Evolutionary conservation across 2,888 invertebrate species (phyloP), one percentile per base, ranked within the genome.

Genomic region (Drosophila tanythrix): DNA sequence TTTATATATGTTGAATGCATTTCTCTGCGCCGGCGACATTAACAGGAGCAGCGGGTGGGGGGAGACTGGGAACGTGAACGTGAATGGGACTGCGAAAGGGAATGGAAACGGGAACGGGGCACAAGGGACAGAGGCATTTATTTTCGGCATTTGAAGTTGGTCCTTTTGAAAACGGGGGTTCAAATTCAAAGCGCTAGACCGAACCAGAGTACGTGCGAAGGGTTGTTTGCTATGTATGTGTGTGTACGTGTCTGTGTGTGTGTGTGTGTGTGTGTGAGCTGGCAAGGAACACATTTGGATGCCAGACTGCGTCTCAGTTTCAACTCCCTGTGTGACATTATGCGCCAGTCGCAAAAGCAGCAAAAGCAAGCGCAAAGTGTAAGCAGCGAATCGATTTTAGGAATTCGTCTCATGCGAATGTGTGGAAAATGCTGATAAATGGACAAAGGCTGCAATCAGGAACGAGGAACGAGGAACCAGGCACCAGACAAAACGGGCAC

Each of bases 341-440:
- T 88, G 83, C 76, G 76, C 43, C 69, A 70, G 58, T 76, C 79
- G 81, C 75, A 70, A 43, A 50, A 70, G 56, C 78, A 81, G 76
- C 79, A 51, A 74, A 43, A 64, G 56, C 58, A 66, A 58, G 25
- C 71, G 78, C 81, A 57, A 80, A 80, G 76, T 79, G 79, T 74
- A 72, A 82, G 70, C 78, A 79, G 71, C 76, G 82, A 90, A 91
- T 90, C 90, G 90, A 90, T 90, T 90, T 91, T 85, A 31, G 82
- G 76, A 85, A 90, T 91, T 90, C 90, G 91, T 90, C 91, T 90
- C 90, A 82, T 84, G 79, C 82, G 89, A 81, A 68, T 90, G 90
- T 90, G 90, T 89, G 90, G 84, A 86, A 91, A 91, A 91, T 86
- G 89, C 90, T 91, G 90, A 89, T 90, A 88, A 91, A 90, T 89